These are phyloP conservation scores for Drosophila multiciliata DNA, from an alignment of 2,888 invertebrate genomes.

Conservation along the genomic window DNA sequence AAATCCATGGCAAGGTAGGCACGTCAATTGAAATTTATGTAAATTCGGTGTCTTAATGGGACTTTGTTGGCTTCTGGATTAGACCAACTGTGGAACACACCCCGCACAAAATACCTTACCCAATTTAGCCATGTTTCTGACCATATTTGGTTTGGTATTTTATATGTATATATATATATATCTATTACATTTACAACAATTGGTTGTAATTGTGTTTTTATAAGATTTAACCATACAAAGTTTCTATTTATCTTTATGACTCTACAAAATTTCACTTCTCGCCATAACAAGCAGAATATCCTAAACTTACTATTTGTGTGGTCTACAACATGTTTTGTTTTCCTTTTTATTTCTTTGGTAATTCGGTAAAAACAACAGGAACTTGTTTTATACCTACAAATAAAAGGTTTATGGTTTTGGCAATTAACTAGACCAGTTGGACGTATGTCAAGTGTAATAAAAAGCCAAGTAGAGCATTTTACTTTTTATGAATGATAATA, in stretches of 20 bases:
- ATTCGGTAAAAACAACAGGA: constrained; percentile 39
- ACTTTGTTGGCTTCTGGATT: constrained; percentile 61
- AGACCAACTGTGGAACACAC: constrained; percentile 28
- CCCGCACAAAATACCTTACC: constrained; percentile 16
- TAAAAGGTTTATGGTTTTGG: constrained; percentile 20
- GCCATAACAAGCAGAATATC: constrained; percentile 20
- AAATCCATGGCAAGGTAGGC: constrained; percentile 22
- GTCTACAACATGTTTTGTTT: constrained; percentile 36
- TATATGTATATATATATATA: background rate
- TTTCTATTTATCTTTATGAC: constrained; percentile 54
- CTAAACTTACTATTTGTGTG: constrained; percentile 49
- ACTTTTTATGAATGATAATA: background rate
- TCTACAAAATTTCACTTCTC: constrained; percentile 45
- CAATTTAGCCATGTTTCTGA: constrained; percentile 6
- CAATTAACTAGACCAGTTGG: constrained; percentile 40
- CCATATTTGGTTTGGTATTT: constrained; percentile 2
- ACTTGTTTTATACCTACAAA: constrained; percentile 47
- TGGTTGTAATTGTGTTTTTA: constrained; percentile 36
- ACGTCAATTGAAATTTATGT: constrained; percentile 63
- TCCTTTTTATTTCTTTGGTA: constrained; percentile 21
- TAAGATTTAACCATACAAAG: constrained; percentile 17
- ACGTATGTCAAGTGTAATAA: constrained; percentile 15
- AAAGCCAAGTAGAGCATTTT: constrained; percentile 18
- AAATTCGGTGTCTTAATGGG: constrained; percentile 40
- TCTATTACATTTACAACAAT: constrained; percentile 14